Evolutionary conservation across 2,797 vertebrate genomes (phyloP).

Genomic region (Tinamus major): DNA sequence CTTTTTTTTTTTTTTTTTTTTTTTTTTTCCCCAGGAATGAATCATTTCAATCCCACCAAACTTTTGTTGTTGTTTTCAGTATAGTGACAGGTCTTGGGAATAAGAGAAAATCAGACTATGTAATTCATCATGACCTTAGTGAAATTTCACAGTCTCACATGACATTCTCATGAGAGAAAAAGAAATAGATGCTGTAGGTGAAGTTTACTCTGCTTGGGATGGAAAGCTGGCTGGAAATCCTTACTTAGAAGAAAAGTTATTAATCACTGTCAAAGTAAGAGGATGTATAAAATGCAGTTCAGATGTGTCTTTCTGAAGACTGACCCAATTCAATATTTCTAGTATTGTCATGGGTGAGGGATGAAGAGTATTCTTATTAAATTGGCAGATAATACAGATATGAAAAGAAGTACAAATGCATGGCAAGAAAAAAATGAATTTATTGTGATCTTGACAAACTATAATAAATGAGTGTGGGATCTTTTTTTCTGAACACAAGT

Average conservation of each 20-base stretch:
- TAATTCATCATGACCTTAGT: not conserved
- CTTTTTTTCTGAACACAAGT: not conserved
- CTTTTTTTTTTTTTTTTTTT: not conserved
- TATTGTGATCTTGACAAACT: not conserved
- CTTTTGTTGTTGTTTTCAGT: no score
- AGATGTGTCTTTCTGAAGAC: not conserved
- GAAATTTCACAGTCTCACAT: not conserved
- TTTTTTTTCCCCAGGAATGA: not conserved
- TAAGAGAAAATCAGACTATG: not conserved
- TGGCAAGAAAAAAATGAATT: rapidly evolving
- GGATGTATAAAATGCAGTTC: not conserved
- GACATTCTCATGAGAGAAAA: not conserved
- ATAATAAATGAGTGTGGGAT: not conserved
- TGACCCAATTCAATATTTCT: not conserved
- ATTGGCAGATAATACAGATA: not conserved
- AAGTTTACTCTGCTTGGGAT: not conserved
- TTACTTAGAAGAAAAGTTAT: not conserved
- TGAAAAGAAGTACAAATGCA: not conserved
- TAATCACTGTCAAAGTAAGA: not conserved
- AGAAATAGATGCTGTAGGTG: not conserved
- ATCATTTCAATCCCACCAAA: not conserved
- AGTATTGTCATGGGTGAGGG: not conserved
- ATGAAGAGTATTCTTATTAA: not conserved
- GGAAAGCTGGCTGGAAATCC: not conserved
- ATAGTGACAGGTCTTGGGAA: not conserved